These are phyloP conservation scores for Cossypha dichroa DNA, from an alignment of 2,797 vertebrate species.

Conservation along the genomic window DNA sequence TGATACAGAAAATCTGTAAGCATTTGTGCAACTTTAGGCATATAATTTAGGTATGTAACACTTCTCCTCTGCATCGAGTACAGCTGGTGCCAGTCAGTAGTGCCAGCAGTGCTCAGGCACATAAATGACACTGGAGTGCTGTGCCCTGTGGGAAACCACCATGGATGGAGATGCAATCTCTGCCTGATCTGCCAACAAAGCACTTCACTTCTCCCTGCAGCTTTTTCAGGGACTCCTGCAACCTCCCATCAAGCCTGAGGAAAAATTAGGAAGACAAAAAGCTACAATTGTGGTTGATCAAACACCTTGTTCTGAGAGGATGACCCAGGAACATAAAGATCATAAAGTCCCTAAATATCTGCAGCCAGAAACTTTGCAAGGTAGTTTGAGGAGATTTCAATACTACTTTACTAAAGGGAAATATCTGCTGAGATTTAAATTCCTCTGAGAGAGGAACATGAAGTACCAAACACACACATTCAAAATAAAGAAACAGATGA, in stretches of 20 bases:
- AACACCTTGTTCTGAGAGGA: neutral
- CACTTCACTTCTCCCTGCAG: neutral
- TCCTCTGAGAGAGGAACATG: neutral
- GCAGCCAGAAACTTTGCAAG: neutral
- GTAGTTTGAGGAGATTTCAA: neutral
- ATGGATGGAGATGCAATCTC: neutral
- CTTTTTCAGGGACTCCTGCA: neutral
- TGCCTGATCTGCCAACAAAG: neutral
- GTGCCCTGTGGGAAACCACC: neutral
- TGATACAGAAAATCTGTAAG: neutral
- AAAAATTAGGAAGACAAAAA: neutral
- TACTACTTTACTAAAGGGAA: neutral
- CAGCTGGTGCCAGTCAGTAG: neutral
- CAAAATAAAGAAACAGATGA: neutral
- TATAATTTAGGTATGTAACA: neutral
- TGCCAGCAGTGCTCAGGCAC: fast-evolving
- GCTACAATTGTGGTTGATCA: neutral
- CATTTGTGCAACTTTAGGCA: neutral
- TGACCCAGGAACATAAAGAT: neutral
- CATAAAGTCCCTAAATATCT: neutral
- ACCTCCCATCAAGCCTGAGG: neutral
- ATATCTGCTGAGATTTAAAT: neutral
- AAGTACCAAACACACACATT: neutral
- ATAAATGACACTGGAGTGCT: neutral
- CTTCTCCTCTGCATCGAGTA: neutral